A percentile compares a stretch with the other conserved stretches of the same genome.
Conservation (phyloP, 1,140 invertebrate genomes). For the Centruroides sculpturatus region DNA sequence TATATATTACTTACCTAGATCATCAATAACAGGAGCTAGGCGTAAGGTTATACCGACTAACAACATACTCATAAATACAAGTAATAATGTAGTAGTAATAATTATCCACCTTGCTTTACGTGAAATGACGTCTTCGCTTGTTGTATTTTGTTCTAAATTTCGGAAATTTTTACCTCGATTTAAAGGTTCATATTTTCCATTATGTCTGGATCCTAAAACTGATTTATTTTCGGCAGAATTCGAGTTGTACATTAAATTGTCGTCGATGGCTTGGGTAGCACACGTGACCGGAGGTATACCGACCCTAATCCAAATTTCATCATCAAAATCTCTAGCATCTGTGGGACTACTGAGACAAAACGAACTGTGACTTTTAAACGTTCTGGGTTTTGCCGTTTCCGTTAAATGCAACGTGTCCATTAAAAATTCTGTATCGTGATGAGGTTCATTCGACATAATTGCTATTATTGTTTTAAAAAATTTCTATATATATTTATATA, state of each 20-base stretch:
- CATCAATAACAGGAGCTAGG: conserved; percentile 81
- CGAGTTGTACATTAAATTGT: background rate
- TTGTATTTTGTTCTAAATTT: conserved; percentile 10
- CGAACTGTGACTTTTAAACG: conserved; percentile 12
- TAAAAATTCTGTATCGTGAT: too few relatives aligned
- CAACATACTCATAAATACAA: conserved; percentile 69
- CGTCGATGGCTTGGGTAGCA: conserved; percentile 12
- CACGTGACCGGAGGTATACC: conserved; percentile 4
- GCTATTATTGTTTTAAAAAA: too few relatives aligned
- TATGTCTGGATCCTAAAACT: conserved; percentile 36
- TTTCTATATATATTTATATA: too few relatives aligned
- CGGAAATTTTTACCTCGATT: conserved; percentile 14
- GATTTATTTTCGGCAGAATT: conserved; percentile 7
- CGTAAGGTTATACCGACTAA: conserved; percentile 72
- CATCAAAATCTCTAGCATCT: conserved; percentile 7
- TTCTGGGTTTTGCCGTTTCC: too few relatives aligned
- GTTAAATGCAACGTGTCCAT: too few relatives aligned
- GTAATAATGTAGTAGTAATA: conserved; percentile 65
- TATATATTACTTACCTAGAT: conserved; percentile 58
- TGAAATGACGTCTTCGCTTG: conserved; percentile 48
- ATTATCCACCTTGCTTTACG: conserved; percentile 71
- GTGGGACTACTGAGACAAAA: conserved; percentile 5
- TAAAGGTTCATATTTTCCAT: conserved; percentile 7
- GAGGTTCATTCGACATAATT: too few relatives aligned
- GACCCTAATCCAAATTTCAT: background rate